These are phyloP conservation scores for Tortrix viridana DNA, from an alignment of 2,888 invertebrate genomes.

Conservation along the genomic window DNA sequence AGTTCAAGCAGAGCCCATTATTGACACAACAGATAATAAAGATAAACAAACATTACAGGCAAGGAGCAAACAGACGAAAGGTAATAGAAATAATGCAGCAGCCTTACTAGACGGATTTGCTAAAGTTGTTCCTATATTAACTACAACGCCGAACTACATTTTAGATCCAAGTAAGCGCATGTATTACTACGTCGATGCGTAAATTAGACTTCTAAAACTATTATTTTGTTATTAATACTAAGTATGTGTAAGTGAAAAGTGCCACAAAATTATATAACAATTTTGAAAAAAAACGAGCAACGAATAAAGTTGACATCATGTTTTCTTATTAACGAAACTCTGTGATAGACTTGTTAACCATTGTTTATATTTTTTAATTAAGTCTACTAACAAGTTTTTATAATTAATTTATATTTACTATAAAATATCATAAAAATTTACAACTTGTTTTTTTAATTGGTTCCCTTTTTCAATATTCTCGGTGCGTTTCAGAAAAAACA, in stretches of 20 bases:
- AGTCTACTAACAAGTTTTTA: slow-evolving; percentile 50
- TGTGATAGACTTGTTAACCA: slow-evolving; percentile 65
- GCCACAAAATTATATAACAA: slow-evolving; percentile 55
- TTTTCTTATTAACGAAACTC: slow-evolving; percentile 48
- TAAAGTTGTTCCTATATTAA: slow-evolving; percentile 67
- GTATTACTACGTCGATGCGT: slow-evolving; percentile 77
- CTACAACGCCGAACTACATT: slow-evolving; percentile 71
- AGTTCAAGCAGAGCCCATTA: slow-evolving; percentile 45
- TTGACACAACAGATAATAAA: slow-evolving; percentile 44
- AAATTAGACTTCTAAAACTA: slow-evolving; percentile 42
- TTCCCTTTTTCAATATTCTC: neutral
- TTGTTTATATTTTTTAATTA: slow-evolving; percentile 32
- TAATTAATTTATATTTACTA: slow-evolving; percentile 42
- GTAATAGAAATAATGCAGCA: slow-evolving; percentile 58
- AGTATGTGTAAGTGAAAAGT: slow-evolving; percentile 58
- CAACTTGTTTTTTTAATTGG: neutral
- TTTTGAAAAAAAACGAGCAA: slow-evolving; percentile 40
- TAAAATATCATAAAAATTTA: slow-evolving; percentile 28
- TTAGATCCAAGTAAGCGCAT: slow-evolving; percentile 80
- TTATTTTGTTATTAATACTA: slow-evolving; percentile 37
- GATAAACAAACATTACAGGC: slow-evolving; percentile 41
- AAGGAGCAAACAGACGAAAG: slow-evolving; percentile 44
- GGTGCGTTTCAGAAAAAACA: neutral
- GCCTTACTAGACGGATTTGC: slow-evolving; percentile 69
- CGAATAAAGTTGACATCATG: slow-evolving; percentile 37